These are phyloP conservation scores for Morphnarchus princeps DNA, from an alignment of 2,113 vertebrate genomes.

Conservation along the genomic window DNA sequence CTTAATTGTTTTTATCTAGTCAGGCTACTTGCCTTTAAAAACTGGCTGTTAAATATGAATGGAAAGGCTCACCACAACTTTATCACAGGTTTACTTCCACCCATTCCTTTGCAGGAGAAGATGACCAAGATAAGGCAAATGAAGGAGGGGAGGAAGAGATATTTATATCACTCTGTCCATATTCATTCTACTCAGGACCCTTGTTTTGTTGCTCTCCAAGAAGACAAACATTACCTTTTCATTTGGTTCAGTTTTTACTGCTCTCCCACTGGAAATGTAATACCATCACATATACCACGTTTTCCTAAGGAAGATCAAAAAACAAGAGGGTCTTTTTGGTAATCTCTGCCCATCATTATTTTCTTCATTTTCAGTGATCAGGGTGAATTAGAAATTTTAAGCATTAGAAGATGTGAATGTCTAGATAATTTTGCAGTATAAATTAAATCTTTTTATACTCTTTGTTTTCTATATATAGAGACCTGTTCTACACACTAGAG, in stretches of 20 bases:
- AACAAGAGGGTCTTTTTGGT: background rate
- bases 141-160: background rate
- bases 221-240: background rate
- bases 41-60: background rate
- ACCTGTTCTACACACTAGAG: background rate
- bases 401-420: background rate
- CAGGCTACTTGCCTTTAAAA: background rate
- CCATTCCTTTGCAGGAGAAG: background rate
- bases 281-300: background rate
- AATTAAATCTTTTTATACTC: background rate
- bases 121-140: background rate
- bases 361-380: background rate
- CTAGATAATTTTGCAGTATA: background rate
- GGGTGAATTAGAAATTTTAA: background rate
- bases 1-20: background rate
- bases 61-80: background rate
- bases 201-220: background rate
- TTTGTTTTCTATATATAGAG: background rate
- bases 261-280: background rate
- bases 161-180: background rate
- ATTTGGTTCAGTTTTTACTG: background rate
- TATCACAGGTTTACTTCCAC: background rate
- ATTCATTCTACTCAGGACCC: background rate
- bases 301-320: background rate
- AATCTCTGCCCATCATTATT: background rate